Evolutionary conservation across 2,888 invertebrate species (phyloP), one percentile per base, ranked within the genome.

Genomic region (Selenia dentaria): DNA sequence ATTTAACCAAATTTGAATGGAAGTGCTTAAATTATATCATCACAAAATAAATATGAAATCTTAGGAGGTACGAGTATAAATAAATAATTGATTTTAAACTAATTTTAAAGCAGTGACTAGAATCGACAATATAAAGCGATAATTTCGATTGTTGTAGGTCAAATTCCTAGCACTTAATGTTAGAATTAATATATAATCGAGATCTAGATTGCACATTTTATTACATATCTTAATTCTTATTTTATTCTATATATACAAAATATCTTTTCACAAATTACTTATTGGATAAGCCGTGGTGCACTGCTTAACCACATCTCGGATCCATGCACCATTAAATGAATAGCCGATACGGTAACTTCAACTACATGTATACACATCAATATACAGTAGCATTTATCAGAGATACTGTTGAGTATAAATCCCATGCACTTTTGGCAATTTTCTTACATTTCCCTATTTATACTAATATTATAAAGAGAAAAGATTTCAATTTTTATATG

Each of bases 211-310:
- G 88, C 89, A 89, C 88, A 66, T 86, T 83, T 80, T 53, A 56
- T 70, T 73, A 16, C 4, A 71, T 54, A 56, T 62, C n/a, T 68
- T 42, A 22, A 26, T 64, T 54, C 64, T 24, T 65, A 71, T 71
- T 63, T 57, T n/a, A n/a, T n/a, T 55, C 81, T 87, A 88, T 88
- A 88, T 89, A 79, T 88, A 89, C 89, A 89, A 81, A 83, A 85
- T 85, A 80, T 81, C 64, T 74, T 85, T 89, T 85, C 78, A 83
- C 84, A 84, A 85, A 85, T 87, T 79, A 79, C 82, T 74, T 64
- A 55, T 70, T 68, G 68, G 47, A 61, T 62, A 78, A 79, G 78
- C 78, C 51, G 63, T 68, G 74, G 72, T 62, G 57, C 25, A 24
- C 24, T n/a, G 38, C 39, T 54, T 57, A 44, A 44, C 59, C 71